Evolutionary conservation across 1,140 invertebrate genomes (phyloP).

Genomic region (Aphelenchoides fujianensis): DNA sequence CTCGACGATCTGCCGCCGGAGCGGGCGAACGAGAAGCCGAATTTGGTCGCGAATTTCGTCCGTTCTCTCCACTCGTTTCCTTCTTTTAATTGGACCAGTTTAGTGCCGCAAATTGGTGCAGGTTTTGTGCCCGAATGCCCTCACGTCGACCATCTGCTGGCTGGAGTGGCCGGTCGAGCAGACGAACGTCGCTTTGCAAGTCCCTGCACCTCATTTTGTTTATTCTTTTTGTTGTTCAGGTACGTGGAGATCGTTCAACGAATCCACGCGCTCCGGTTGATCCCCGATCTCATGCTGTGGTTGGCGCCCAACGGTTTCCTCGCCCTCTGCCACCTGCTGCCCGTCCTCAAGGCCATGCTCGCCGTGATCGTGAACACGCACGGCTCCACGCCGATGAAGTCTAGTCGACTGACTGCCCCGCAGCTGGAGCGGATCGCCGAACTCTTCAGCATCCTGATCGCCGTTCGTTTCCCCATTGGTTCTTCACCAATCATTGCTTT

Average conservation of each 20-base stretch:
- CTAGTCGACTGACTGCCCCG: neutral
- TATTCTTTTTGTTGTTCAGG: no score
- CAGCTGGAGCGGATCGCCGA: constrained; percentile 1
- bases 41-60: no score
- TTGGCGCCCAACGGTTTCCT: neutral
- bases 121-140: neutral
- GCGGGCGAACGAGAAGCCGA: no score
- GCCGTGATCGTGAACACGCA: constrained; percentile 1
- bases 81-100: no score
- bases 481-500: neutral
- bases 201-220: no score
- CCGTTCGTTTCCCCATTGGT: neutral
- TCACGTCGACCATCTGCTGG: neutral
- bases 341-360: constrained; percentile 4
- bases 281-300: neutral
- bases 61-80: no score
- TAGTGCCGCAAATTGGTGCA: neutral
- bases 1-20: no score
- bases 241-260: neutral
- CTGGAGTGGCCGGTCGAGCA: neutral
- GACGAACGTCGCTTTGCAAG: no score
- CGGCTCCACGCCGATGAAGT: neutral
- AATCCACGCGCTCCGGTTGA: neutral
- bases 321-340: neutral
- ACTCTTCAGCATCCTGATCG: neutral